Base-by-base conservation (phyloP, 2,797 vertebrate species). In the Epinephelus coioides region DNA sequence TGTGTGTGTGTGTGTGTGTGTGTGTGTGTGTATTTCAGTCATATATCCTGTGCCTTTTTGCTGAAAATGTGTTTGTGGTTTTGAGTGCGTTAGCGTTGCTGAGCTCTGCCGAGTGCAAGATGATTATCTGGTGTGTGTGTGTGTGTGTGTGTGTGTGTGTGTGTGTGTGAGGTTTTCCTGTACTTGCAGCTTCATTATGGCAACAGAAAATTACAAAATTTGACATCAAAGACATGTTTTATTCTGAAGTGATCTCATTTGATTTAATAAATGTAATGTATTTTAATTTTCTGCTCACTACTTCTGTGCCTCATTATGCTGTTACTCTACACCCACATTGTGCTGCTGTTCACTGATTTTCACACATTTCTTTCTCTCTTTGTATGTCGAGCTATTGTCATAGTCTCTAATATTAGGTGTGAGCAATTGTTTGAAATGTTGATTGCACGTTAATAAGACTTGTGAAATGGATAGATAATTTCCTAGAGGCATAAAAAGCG, bases 1-100 rank as follows among this genome's bases (percentile, higher is more conserved):
- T 68, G 50, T 62, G 43, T 59, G 54, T 65, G 43, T 23, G 23
- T 60, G 27, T 40, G 23, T 53, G 40, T 46, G 27, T 49, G 13
- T 34, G 6, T 23, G 47, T 68, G 50, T 62, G 27, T 27, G 57
- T 54, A n/a, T 40, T 12, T 60, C 10, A 12, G 17, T 73, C 18
- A 64, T 73, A 83, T 86, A 86, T 89, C 83, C 79, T 85, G 81
- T 86, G 30, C 30, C 19, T 12, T 82, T 84, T 72, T 50, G 62
- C 68, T 85, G 54, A 83, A 83, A 77, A 77, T 63, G 67, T 67
- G 66, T 78, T 69, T 86, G 90, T 86, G 84, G 87, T 75, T 89
- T 81, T 23, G 3, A 49, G n/a, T 17, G 18, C 9, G 10, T 25
- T 61, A 5, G 12, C 23, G 13, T 3, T 38, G 47, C 38, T 18